Evolutionary conservation across 2,113 vertebrate genomes (phyloP).

Genomic region (Carassius auratus): DNA sequence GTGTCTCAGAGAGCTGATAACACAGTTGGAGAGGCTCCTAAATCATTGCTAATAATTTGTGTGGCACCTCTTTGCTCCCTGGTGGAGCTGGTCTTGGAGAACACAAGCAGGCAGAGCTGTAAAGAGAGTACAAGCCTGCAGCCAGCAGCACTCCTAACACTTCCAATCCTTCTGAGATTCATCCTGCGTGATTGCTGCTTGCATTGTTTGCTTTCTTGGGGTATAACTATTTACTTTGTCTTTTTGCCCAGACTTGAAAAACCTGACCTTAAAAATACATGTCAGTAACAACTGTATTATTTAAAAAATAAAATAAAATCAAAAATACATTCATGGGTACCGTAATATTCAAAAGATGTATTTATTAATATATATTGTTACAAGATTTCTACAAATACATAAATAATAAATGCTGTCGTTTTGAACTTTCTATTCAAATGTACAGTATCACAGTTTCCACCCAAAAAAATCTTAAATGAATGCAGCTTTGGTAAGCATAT

Average conservation of each 20-base stretch:
- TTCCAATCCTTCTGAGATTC: background rate
- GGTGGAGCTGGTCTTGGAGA: slow-evolving; percentile 23
- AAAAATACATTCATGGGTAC: too few species aligned
- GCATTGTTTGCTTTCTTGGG: background rate
- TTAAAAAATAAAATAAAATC: too few species aligned
- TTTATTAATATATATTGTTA: too few species aligned
- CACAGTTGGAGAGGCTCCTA: background rate
- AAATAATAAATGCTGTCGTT: too few species aligned
- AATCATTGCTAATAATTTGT: slow-evolving; percentile 38
- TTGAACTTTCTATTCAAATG: too few species aligned
- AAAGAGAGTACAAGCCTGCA: slow-evolving; percentile 23
- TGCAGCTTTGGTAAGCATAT: too few species aligned
- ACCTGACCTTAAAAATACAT: background rate
- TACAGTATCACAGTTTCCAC: too few species aligned
- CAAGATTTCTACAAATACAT: too few species aligned
- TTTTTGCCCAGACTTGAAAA: background rate
- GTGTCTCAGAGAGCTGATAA: slow-evolving; percentile 16
- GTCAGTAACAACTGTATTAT: background rate
- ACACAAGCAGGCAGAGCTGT: slow-evolving; percentile 13
- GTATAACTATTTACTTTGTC: background rate
- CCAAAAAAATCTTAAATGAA: too few species aligned
- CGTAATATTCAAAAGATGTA: too few species aligned
- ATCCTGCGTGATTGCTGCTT: background rate
- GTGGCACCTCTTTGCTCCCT: slow-evolving; percentile 7
- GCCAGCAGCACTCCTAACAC: background rate